Evolutionary conservation across 1,140 invertebrate species (phyloP).

Genomic region (Solenopsis invicta): DNA sequence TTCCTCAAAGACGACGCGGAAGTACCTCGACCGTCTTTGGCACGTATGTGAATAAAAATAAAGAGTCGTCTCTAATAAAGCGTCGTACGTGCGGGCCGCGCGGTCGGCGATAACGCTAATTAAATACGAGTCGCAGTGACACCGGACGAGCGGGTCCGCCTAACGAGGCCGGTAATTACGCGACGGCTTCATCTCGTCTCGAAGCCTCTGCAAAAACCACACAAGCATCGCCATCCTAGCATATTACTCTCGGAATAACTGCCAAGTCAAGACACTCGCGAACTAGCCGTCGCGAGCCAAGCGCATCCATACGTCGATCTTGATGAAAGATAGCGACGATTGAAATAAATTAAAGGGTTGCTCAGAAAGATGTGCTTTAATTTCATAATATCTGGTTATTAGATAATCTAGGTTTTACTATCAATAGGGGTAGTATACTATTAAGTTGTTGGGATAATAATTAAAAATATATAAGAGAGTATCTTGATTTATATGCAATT

Average conservation of each 20-base stretch:
- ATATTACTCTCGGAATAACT: slow-evolving; percentile 81
- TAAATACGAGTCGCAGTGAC: slow-evolving; percentile 85
- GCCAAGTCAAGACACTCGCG: slow-evolving; percentile 72
- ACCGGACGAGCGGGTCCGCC: slow-evolving; percentile 78
- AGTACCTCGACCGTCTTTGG: slow-evolving; percentile 21
- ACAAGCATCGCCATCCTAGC: slow-evolving; percentile 57
- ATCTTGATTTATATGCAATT: background rate
- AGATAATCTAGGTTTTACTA: background rate
- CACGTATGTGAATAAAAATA: slow-evolving; percentile 56
- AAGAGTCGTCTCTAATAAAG: slow-evolving; percentile 50
- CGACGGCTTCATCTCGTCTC: slow-evolving; percentile 85
- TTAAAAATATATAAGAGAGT: background rate
- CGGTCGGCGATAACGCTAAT: slow-evolving; percentile 83
- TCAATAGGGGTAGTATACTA: background rate
- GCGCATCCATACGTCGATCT: background rate
- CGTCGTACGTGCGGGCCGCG: slow-evolving; percentile 59
- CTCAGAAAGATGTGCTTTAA: background rate
- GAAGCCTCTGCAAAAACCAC: slow-evolving; percentile 83
- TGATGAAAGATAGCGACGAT: background rate
- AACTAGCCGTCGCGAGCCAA: background rate
- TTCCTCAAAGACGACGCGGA: slow-evolving; percentile 12
- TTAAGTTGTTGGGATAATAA: background rate
- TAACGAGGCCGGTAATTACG: slow-evolving; percentile 86
- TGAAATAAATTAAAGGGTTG: background rate
- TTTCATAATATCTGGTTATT: background rate